phyloP scores from a whole-genome alignment of 2,113 vertebrate genomes.

The Syngnathus typhle region DNA sequence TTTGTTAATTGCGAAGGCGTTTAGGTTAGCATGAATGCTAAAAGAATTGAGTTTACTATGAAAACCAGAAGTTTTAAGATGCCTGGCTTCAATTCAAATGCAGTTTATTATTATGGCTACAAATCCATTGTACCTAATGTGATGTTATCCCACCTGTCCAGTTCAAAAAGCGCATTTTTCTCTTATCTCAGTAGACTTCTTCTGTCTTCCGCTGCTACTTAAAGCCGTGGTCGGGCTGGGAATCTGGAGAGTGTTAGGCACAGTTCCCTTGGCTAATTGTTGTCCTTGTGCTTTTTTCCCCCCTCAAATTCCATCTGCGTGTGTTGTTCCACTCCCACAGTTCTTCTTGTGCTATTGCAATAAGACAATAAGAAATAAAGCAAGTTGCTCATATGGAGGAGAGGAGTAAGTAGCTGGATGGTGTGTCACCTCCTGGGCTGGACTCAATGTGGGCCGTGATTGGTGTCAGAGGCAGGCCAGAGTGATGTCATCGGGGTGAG shows the following conservation, averaged over 20 bases:
- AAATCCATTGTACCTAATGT: not conserved
- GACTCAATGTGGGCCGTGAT: conserved; percentile 10
- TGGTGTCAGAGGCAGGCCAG: conserved; percentile 21
- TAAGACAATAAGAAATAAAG: conserved; percentile 7
- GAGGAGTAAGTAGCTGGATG: not conserved
- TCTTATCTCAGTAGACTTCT: not conserved
- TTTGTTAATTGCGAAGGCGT: too few relatives aligned
- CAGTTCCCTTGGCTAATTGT: conserved; percentile 32
- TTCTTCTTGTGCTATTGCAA: conserved; percentile 1
- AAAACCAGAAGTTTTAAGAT: too few relatives aligned
- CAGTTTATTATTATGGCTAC: not conserved
- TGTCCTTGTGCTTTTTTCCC: conserved; percentile 40
- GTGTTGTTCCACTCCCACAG: conserved; percentile 33
- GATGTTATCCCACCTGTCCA: not conserved
- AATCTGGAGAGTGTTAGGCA: not conserved
- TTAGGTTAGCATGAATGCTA: not conserved
- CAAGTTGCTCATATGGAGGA: conserved; percentile 1
- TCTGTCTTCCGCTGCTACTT: not conserved
- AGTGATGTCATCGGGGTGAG: not conserved
- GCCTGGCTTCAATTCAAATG: not conserved
- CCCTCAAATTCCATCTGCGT: conserved; percentile 46
- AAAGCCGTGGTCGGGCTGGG: not conserved
- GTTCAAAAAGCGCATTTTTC: not conserved
- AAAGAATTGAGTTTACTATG: too few relatives aligned
- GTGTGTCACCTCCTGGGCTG: not conserved